Evolutionary conservation across 2,888 invertebrate species (phyloP), one percentile per base, ranked within the genome.

Genomic region (Sesamia inferens): DNA sequence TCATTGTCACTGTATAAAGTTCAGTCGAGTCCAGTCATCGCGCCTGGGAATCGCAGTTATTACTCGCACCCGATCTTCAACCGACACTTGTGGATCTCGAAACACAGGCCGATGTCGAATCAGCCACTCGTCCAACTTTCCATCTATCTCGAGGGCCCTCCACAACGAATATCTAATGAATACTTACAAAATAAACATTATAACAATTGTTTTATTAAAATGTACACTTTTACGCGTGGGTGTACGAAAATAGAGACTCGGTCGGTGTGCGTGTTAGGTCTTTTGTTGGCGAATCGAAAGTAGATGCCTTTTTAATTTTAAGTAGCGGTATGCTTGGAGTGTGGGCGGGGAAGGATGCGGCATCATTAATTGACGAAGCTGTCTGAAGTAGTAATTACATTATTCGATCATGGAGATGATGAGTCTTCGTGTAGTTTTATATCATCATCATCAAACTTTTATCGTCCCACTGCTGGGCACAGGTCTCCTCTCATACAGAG

Each of bases 31-130:
- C 92, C 88, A 93, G 94, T 94, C 93, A 94, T 92, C 87, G 82
- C 81, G 92, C 88, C 90, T 94, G 94, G 93, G 94, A 94, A 94
- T 92, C 89, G 89, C 91, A 90, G 88, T 91, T 90, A 90, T 91
- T 91, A 90, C 90, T 89, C 84, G 81, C 71, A 80, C 76, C 77
- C 85, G 86, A 83, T 88, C 88, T 87, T 87, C 84, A 88, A 77
- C 82, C 47, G 82, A 82, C 88, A 86, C 91, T 91, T 87, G 86
- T 87, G 81, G 85, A 81, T 83, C 87, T 90, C 91, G 93, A 93
- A 92, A 94, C 93, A 93, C 90, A 91, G 90, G 89, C 90, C 90
- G 91, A 85, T 89, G 92, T 90, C 92, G 91, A 91, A 90, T 93
- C 93, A 90, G 92, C 90, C 91, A 90, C 92, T 93, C 85, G 84